Conservation (phyloP, 2,113 vertebrate species). For the Psittacula cyanocephala region DNA sequence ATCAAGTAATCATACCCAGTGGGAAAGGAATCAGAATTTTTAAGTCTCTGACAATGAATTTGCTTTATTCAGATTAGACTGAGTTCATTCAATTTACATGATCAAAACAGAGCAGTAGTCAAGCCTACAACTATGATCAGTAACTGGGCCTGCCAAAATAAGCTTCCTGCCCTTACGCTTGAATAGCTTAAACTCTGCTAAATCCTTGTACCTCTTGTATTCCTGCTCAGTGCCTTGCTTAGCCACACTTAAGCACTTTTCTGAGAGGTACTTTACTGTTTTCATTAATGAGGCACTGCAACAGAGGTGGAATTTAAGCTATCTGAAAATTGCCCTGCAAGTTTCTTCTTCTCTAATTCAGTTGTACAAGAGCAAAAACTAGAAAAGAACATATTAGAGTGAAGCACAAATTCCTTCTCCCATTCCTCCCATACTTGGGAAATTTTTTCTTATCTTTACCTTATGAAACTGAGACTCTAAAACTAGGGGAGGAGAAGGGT, state of each 20-base stretch:
- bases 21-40: background rate
- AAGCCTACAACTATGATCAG: background rate
- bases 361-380: background rate
- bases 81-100: background rate
- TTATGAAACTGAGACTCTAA: background rate
- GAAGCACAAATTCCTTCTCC: constrained; percentile 25
- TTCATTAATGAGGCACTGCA: constrained; percentile 7
- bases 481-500: background rate
- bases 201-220: background rate
- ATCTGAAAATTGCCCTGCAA: constrained; percentile 20
- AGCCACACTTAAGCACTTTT: background rate
- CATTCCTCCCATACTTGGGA: constrained; percentile 42
- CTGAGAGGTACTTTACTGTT: background rate
- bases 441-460: background rate
- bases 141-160: background rate
- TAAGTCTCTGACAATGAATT: background rate
- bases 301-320: constrained; percentile 34
- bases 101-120: background rate
- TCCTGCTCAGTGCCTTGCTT: background rate
- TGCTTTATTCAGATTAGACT: background rate
- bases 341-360: background rate
- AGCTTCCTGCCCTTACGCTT: background rate
- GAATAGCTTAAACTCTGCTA: background rate
- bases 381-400: background rate
- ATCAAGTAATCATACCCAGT: background rate